phyloP scores from a whole-genome alignment of 2,113 vertebrate species.

The Notothenia rossii region DNA sequence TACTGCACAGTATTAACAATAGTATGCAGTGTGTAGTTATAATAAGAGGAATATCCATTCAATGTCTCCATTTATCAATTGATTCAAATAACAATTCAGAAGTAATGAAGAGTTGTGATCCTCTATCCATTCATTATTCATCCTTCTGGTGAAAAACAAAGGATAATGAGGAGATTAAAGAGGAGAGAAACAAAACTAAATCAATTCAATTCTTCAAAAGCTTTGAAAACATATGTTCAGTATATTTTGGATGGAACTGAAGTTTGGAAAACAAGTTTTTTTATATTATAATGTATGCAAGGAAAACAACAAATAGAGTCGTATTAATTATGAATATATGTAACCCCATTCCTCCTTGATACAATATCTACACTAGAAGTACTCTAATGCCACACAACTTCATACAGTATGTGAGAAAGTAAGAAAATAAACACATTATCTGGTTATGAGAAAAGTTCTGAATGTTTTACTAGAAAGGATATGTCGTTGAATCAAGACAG shows the following conservation, averaged over 20 bases:
- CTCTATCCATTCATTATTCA: slow-evolving; percentile 69
- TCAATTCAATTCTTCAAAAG: slow-evolving; percentile 38
- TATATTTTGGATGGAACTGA: slow-evolving; percentile 22
- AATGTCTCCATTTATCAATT: slow-evolving; percentile 40
- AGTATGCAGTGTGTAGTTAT: neutral
- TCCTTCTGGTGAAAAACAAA: slow-evolving; percentile 70
- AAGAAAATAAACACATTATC: neutral
- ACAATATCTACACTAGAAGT: neutral
- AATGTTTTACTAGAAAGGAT: slow-evolving; percentile 25
- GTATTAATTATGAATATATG: neutral
- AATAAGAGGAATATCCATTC: slow-evolving; percentile 16
- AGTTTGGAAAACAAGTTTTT: slow-evolving; percentile 8
- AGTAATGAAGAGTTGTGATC: slow-evolving; percentile 57
- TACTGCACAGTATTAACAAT: slow-evolving; percentile 23
- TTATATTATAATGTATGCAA: slow-evolving; percentile 18
- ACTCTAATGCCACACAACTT: neutral
- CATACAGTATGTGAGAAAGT: neutral
- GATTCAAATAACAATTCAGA: slow-evolving; percentile 55
- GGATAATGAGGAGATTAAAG: slow-evolving; percentile 68
- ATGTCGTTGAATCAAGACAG: slow-evolving; percentile 14
- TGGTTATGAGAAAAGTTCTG: slow-evolving; percentile 5
- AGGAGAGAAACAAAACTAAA: slow-evolving; percentile 45
- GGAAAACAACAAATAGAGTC: neutral
- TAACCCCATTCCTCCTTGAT: slow-evolving; percentile 1
- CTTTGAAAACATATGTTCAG: slow-evolving; percentile 16